Evolutionary conservation across 2,888 invertebrate species (phyloP).

Genomic region (Brachyopa scutellaris): DNA sequence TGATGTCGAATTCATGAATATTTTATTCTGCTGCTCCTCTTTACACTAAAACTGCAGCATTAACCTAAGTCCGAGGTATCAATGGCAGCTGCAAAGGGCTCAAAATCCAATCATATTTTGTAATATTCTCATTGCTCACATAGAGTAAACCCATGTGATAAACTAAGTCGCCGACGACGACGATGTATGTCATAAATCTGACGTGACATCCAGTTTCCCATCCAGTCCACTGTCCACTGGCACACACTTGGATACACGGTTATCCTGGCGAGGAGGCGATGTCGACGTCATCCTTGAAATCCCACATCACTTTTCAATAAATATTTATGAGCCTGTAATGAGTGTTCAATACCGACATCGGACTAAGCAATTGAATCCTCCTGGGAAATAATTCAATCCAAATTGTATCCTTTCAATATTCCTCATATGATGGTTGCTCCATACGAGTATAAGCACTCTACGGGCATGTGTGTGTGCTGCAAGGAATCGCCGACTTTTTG

Average conservation of each 20-base stretch:
- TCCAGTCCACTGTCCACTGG: conserved; percentile 24
- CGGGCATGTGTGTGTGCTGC: background rate
- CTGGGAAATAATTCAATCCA: conserved; percentile 73
- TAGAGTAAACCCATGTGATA: conserved; percentile 66
- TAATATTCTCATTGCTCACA: conserved; percentile 67
- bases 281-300: conserved; percentile 68
- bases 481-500: conserved; percentile 11
- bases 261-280: conserved; percentile 45
- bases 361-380: conserved; percentile 71
- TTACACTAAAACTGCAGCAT: conserved; percentile 49
- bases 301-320: conserved; percentile 73
- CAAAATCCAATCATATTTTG: conserved; percentile 70
- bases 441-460: background rate
- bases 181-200: conserved; percentile 69
- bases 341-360: conserved; percentile 69
- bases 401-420: conserved; percentile 68
- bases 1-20: conserved; percentile 61
- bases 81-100: conserved; percentile 65
- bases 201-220: conserved; percentile 66
- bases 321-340: conserved; percentile 73
- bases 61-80: conserved; percentile 63
- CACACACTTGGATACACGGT: conserved; percentile 32
- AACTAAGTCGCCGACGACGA: conserved; percentile 58
- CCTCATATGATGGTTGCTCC: conserved; percentile 52
- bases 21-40: conserved; percentile 46